A percentile compares a stretch with the other conserved stretches of the same genome.
phyloP scores from a whole-genome alignment of 2,113 vertebrate species.

The Vicugna pacos region DNA sequence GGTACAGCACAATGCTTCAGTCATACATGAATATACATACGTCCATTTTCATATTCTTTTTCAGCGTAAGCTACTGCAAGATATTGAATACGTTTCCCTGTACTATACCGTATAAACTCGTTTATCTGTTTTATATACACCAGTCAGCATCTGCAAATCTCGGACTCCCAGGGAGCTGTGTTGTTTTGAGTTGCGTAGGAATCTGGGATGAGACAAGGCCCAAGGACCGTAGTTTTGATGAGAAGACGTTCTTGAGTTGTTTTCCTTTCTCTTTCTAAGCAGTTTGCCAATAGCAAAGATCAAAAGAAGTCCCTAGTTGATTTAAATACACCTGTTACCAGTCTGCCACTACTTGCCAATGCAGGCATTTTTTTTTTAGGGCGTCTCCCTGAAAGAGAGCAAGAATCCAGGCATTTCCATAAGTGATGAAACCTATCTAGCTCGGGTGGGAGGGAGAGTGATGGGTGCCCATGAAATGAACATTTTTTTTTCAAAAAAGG shows the following conservation, averaged over 20 bases:
- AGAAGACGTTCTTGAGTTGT: background rate
- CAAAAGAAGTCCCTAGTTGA: background rate
- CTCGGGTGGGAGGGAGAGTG: background rate
- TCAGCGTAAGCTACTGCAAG: too few species aligned
- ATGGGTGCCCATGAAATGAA: background rate
- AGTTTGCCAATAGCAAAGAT: background rate
- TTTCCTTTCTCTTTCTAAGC: conserved; percentile 4
- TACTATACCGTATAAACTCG: too few species aligned
- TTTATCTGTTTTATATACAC: too few species aligned
- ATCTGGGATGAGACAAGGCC: background rate
- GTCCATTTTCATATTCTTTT: too few species aligned
- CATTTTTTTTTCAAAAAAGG: background rate
- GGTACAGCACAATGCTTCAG: too few species aligned
- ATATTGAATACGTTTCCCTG: too few species aligned
- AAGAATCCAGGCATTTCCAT: background rate
- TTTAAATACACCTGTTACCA: background rate
- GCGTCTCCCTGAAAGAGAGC: background rate
- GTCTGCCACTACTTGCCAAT: background rate
- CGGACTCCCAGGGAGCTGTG: too few species aligned
- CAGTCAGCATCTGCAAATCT: background rate
- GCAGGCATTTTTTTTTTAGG: background rate
- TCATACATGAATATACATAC: too few species aligned
- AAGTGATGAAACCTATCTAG: background rate
- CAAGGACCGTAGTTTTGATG: background rate
- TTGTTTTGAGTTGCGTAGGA: background rate